A percentile compares a stretch with the other conserved stretches of the same genome.
phyloP scores from a whole-genome alignment of 2,888 invertebrate genomes.

The Liposcelis brunnea region DNA sequence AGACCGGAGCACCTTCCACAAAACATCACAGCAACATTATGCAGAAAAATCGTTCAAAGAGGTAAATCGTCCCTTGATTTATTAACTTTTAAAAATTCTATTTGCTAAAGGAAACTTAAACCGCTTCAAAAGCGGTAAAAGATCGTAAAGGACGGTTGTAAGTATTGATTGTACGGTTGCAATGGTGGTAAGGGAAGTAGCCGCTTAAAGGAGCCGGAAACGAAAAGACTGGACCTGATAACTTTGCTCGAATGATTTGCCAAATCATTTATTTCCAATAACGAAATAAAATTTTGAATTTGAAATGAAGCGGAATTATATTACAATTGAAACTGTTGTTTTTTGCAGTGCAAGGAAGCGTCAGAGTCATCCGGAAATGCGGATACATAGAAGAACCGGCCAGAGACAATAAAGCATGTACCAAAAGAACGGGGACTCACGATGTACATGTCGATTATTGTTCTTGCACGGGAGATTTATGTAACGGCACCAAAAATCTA shows the following conservation, averaged over 20 bases:
- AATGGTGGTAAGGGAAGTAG: too few relatives aligned
- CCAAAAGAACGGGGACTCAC: slow-evolving; percentile 52
- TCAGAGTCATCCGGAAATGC: slow-evolving; percentile 61
- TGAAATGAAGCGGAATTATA: too few relatives aligned
- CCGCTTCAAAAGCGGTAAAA: too few relatives aligned
- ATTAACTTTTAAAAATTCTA: background rate
- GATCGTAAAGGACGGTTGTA: too few relatives aligned
- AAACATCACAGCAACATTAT: slow-evolving; percentile 36
- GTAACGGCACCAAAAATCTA: slow-evolving; percentile 38
- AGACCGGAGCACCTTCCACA: slow-evolving; percentile 49
- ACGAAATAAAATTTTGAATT: too few relatives aligned
- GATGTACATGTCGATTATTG: slow-evolving; percentile 60
- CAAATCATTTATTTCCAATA: too few relatives aligned
- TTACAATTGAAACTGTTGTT: too few relatives aligned
- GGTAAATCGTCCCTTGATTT: slow-evolving; percentile 31
- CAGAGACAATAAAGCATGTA: slow-evolving; percentile 41
- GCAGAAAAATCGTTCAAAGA: slow-evolving; percentile 68
- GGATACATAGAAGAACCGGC: slow-evolving; percentile 51
- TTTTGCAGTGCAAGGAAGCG: slow-evolving; percentile 53
- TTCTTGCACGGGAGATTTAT: slow-evolving; percentile 57
- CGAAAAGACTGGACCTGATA: too few relatives aligned
- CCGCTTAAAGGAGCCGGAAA: too few relatives aligned
- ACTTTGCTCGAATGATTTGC: too few relatives aligned
- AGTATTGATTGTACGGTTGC: too few relatives aligned
- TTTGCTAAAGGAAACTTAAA: too few relatives aligned